phyloP scores from a whole-genome alignment of 2,888 invertebrate species.

The Pharmacophagus antenor region DNA sequence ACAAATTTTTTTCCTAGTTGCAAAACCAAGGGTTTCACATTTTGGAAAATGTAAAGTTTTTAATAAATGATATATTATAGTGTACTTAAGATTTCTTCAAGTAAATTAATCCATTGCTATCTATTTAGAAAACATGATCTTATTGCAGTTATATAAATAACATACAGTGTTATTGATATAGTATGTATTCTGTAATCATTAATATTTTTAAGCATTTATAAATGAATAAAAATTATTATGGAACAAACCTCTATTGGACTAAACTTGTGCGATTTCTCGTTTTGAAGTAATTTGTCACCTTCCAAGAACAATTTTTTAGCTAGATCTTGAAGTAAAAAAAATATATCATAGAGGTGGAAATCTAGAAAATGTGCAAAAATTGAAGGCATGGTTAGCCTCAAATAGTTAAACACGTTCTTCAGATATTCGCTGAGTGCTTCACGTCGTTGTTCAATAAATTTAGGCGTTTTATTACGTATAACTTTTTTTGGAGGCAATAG shows the following conservation, averaged over 20 bases:
- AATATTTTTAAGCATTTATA: neutral
- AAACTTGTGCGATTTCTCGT: constrained; percentile 84
- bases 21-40: no score
- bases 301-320: constrained; percentile 88
- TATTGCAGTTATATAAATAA: no score
- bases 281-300: constrained; percentile 85
- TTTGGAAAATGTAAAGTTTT: no score
- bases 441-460: constrained; percentile 89
- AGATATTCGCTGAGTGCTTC: constrained; percentile 91
- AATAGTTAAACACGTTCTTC: constrained; percentile 86
- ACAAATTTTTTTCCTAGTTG: no score
- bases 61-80: no score
- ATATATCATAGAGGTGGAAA: constrained; percentile 94
- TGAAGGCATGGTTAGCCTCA: constrained; percentile 89
- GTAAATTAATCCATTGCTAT: no score
- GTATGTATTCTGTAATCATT: no score
- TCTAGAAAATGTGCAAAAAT: constrained; percentile 92
- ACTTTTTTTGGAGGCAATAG: constrained; percentile 96
- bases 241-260: constrained; percentile 87
- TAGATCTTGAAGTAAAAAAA: constrained; percentile 90
- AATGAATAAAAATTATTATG: neutral
- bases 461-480: constrained; percentile 92
- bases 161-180: no score
- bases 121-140: no score
- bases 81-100: no score